phyloP scores from a whole-genome alignment of 2,113 vertebrate genomes.

The Marcusenius ussheri region DNA sequence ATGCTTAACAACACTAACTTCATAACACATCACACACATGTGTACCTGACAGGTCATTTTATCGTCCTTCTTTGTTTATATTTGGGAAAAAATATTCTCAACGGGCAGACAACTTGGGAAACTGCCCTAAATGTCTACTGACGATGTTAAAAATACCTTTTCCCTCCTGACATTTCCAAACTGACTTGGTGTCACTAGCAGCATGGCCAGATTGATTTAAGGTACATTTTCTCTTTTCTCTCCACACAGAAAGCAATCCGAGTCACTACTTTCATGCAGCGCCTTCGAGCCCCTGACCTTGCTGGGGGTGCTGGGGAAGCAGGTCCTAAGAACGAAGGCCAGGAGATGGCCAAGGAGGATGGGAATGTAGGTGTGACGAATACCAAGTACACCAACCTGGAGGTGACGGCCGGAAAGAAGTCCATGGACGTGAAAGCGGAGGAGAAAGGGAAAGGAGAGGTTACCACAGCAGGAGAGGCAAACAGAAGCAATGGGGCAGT shows the following conservation, averaged over 20 bases:
- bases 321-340: slow-evolving; percentile 42
- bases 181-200: not conserved
- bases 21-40: not conserved
- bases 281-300: slow-evolving; percentile 62
- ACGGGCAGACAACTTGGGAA: not conserved
- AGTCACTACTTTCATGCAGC: slow-evolving; percentile 77
- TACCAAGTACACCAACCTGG: slow-evolving; percentile 45
- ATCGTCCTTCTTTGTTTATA: not conserved
- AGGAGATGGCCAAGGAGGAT: slow-evolving; percentile 29
- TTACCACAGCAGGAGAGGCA: slow-evolving; percentile 26
- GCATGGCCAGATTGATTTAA: not conserved
- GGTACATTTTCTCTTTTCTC: slow-evolving; percentile 15
- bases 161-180: not conserved
- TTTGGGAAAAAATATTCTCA: not conserved
- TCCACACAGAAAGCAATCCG: slow-evolving; percentile 73
- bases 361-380: slow-evolving; percentile 45
- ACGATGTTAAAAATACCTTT: not conserved
- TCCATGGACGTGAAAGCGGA: slow-evolving; percentile 31
- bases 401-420: slow-evolving; percentile 56
- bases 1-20: not conserved
- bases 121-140: not conserved
- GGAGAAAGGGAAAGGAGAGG: slow-evolving; percentile 24
- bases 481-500: slow-evolving; percentile 3
- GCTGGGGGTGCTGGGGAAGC: slow-evolving; percentile 40
- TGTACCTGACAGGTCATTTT: not conserved